Conservation (phyloP, 2,113 vertebrate genomes). For the Sinocyclocheilus anophthalmus region DNA sequence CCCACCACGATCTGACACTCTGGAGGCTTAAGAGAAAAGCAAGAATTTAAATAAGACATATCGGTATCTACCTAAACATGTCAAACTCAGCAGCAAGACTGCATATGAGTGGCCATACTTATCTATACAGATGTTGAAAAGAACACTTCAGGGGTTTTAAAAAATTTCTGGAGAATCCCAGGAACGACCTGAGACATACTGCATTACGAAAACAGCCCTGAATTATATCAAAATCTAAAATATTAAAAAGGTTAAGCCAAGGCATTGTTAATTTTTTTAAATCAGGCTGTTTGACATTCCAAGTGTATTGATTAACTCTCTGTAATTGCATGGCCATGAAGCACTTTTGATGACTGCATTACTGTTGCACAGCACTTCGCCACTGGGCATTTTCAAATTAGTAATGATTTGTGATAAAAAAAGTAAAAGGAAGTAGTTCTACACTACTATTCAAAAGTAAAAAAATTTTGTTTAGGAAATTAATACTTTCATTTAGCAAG, state of each 20-base stretch:
- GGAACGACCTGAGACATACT: neutral
- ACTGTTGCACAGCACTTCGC: neutral
- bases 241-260: too few species aligned
- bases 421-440: too few species aligned
- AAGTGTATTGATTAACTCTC: neutral
- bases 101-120: neutral
- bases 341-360: neutral
- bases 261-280: too few species aligned
- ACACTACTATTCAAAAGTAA: too few species aligned
- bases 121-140: neutral
- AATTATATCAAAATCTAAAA: too few species aligned
- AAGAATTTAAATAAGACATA: conserved; percentile 4
- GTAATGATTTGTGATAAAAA: neutral
- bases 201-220: neutral
- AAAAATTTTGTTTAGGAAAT: too few species aligned
- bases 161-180: neutral
- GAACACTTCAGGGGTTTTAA: neutral
- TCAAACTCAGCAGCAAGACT: neutral
- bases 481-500: too few species aligned
- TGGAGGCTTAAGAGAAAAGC: conserved; percentile 77
- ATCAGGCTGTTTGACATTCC: neutral
- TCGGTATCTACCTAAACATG: neutral
- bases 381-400: neutral
- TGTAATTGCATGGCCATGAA: neutral
- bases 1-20: conserved; percentile 95